Percentiles rank a stretch among this genome's conserved stretches.
These are phyloP conservation scores for Brachynemurus nebulosus DNA, from an alignment of 2,888 invertebrate species.

Conservation along the genomic window DNA sequence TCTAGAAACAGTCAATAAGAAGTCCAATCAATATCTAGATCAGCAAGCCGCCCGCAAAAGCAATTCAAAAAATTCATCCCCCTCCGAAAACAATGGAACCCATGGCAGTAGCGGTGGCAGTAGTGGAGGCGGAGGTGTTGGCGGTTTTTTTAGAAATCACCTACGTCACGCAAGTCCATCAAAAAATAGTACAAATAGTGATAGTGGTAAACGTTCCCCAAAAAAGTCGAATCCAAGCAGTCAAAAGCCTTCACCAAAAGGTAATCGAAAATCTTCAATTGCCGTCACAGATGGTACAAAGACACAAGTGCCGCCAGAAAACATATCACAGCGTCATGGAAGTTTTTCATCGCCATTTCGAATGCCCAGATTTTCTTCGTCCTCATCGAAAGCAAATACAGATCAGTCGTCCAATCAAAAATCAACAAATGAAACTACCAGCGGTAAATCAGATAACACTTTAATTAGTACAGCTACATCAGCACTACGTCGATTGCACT, in stretches of 20 bases:
- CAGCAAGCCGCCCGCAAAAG: neutral
- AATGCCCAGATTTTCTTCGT: constrained; percentile 3
- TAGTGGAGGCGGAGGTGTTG: neutral
- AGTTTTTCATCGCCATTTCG: constrained; percentile 6
- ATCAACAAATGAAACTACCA: neutral
- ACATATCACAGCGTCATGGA: constrained; percentile 5
- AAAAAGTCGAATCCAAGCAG: neutral
- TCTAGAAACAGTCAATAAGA: neutral
- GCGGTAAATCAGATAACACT: constrained; percentile 27
- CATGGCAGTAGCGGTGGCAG: neutral
- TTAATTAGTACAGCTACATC: constrained; percentile 38
- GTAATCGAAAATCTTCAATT: neutral
- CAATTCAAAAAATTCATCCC: neutral
- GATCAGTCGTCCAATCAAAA: neutral
- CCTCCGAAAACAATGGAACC: neutral
- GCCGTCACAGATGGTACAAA: neutral
- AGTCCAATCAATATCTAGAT: neutral
- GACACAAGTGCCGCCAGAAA: neutral
- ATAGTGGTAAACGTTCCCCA: neutral
- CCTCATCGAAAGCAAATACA: neutral
- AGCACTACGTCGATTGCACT: constrained; percentile 50
- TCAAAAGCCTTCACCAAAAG: constrained; percentile 3
- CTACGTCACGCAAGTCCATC: constrained; percentile 1
- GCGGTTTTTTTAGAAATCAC: constrained; percentile 2
- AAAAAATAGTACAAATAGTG: neutral